Evolutionary conservation across 2,888 invertebrate genomes (phyloP).

Genomic region (Oscheius sp.): DNA sequence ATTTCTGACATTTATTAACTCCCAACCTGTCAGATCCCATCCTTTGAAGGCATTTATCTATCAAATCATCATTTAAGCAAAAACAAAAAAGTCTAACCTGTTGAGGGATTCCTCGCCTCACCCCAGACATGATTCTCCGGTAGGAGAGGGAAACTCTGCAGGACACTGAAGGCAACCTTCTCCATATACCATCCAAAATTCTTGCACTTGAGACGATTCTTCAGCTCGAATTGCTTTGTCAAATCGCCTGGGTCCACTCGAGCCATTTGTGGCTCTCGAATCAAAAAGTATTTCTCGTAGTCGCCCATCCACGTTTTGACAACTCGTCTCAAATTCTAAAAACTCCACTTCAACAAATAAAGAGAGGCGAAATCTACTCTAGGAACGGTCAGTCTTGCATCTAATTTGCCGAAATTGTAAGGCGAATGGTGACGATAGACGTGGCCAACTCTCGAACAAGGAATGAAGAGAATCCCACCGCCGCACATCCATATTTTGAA

Average conservation of each 20-base stretch:
- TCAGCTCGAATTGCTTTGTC: constrained; percentile 83
- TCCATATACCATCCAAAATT: constrained; percentile 85
- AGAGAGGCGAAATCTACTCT: too few relatives aligned
- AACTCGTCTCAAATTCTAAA: constrained; percentile 77
- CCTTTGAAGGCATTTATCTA: constrained; percentile 83
- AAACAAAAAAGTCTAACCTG: constrained; percentile 72
- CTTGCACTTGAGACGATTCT: constrained; percentile 86
- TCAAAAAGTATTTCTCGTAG: constrained; percentile 95
- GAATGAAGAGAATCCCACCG: constrained; percentile 96
- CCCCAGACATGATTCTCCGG: constrained; percentile 95
- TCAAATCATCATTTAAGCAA: not conserved
- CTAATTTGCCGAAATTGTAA: constrained; percentile 87
- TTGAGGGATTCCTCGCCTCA: constrained; percentile 82
- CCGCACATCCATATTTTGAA: constrained; percentile 99
- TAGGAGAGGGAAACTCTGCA: constrained; percentile 89
- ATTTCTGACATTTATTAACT: constrained; percentile 90
- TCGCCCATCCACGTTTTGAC: constrained; percentile 99
- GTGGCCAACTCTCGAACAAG: constrained; percentile 95
- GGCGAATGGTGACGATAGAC: constrained; percentile 97
- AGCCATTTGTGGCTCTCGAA: constrained; percentile 85
- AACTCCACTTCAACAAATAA: constrained; percentile 8
- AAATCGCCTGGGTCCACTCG: constrained; percentile 84
- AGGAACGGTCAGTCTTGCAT: constrained; percentile 88
- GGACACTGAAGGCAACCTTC: constrained; percentile 85
- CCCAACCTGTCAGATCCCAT: constrained; percentile 88